Evolutionary conservation across 1,140 invertebrate genomes (phyloP), one percentile per base, ranked within the genome.

Genomic region (Aethina tumida): DNA sequence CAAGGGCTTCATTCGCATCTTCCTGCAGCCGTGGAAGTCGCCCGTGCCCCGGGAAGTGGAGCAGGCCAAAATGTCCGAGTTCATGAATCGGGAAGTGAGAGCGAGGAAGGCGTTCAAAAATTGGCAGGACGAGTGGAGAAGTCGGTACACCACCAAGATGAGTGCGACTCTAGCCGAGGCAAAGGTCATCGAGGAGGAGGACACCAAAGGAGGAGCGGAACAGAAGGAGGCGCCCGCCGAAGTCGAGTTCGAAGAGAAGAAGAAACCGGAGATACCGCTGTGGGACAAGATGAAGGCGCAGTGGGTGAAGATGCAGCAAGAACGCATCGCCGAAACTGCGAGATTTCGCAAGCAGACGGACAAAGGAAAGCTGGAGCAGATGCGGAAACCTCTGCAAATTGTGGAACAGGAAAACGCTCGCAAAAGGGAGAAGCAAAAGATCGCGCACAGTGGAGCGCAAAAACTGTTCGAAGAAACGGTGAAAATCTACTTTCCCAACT

Each of bases 271-370:
- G n/a, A n/a, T n/a, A n/a, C n/a, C n/a, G n/a, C n/a, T n/a, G n/a
- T n/a, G n/a, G 8, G 22, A 24, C 7, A 24, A n/a, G n/a, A n/a
- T n/a, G n/a, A n/a, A n/a, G n/a, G n/a, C n/a, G n/a, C n/a, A 67
- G 29, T 54, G 56, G 42, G 52, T 63, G 4, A 51, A 41, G 7
- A 49, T 56, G 18, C 60, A 59, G 10, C 43, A 66, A 39, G 53
- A 59, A 17, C 55, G 63, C n/a, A 69, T 71, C 59, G 64, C 65
- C 30, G 50, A 53, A 18, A 53, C 61, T 8, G 59, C 70, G 13
- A 47, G 69, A 3, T 55, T 55, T 10, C 67, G 63, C 37, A 69
- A 69, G 33, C 63, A 66, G 3, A 34, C 70, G 3, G 52, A 62
- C 13, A 58, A 58, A n/a, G 61, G 68, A 28, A 56, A 63, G n/a